Evolutionary conservation across 2,888 invertebrate species (phyloP), one percentile per base, ranked within the genome.

Genomic region (Morpho helenor): DNA sequence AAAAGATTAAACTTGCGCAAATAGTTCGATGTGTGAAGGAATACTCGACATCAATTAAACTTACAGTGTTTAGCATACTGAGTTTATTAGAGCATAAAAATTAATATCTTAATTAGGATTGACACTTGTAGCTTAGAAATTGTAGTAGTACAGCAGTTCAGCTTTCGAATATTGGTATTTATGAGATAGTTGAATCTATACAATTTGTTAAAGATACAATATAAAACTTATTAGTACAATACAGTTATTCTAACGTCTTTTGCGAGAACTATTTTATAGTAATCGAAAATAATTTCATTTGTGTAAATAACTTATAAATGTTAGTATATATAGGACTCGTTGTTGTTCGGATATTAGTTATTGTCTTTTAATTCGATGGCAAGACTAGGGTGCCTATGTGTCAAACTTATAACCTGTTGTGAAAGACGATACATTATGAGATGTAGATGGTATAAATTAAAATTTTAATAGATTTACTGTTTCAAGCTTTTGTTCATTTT

Each of bases 111-210:
- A 75, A 79, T 66, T 80, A 84, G 79, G 74, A 70, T 78, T 70
- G 82, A 78, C 75, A 82, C 81, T 79, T 78, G 75, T 86, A 87
- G 83, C 64, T 76, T 84, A 87, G 82, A 73, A 74, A 77, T 68
- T 64, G 77, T 87, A 86, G 85, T 73, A 54, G 74, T 71, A 71
- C 77, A 79, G 77, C 82, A 76, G 87, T 88, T 83, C 89, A 90
- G 89, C 89, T 90, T 90, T 90, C 89, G 74, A 90, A 90, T 90
- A 90, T 90, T 89, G 89, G 89, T 80, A 73, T 69, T 64, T 63
- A 60, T 80, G 76, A 72, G 76, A 73, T 83, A 84, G 77, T 75
- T 73, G 75, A 78, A 80, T 80, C 76, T 85, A 79, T 82, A 84
- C 79, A 80, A 82, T 81, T 80, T 66, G 66, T 69, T 74, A 76